Conservation (phyloP, 2,888 invertebrate species). For the Epistrophe eligans region DNA sequence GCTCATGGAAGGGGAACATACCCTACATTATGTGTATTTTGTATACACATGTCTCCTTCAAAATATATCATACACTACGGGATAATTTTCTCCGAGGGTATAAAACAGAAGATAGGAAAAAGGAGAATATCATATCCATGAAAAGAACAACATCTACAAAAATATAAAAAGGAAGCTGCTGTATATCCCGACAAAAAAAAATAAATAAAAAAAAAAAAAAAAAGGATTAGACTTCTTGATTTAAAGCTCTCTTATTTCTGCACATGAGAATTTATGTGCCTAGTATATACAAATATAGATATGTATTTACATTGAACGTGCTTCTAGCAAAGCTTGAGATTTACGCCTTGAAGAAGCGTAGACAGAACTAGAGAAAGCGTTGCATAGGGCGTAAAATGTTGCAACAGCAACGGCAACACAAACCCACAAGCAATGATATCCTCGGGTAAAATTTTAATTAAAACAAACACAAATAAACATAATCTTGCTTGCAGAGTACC, state of each 20-base stretch:
- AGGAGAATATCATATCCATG: slow-evolving; percentile 45
- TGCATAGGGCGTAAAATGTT: slow-evolving; percentile 37
- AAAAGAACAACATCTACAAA: slow-evolving; percentile 66
- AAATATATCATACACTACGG: slow-evolving; percentile 39
- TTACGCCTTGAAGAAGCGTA: slow-evolving; percentile 45
- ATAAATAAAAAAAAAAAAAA: slow-evolving; percentile 42
- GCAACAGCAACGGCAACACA: slow-evolving; percentile 35
- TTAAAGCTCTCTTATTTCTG: slow-evolving; percentile 54
- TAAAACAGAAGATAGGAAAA: not conserved
- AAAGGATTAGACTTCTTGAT: slow-evolving; percentile 75
- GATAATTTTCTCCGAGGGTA: slow-evolving; percentile 33
- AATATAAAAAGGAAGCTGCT: slow-evolving; percentile 18
- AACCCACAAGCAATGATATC: slow-evolving; percentile 16
- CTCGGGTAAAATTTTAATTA: slow-evolving; percentile 68
- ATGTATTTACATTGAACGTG: slow-evolving; percentile 17
- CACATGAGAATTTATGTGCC: slow-evolving; percentile 38
- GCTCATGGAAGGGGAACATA: slow-evolving; percentile 36
- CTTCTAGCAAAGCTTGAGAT: slow-evolving; percentile 57
- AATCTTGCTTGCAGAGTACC: slow-evolving; percentile 27
- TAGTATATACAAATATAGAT: not conserved
- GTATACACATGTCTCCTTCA: slow-evolving; percentile 13
- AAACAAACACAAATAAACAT: slow-evolving; percentile 66
- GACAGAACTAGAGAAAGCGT: slow-evolving; percentile 9
- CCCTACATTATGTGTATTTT: slow-evolving; percentile 11
- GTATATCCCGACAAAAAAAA: not conserved